These are phyloP conservation scores for Psittacula cyanocephala DNA, from an alignment of 2,113 vertebrate species.

Conservation along the genomic window DNA sequence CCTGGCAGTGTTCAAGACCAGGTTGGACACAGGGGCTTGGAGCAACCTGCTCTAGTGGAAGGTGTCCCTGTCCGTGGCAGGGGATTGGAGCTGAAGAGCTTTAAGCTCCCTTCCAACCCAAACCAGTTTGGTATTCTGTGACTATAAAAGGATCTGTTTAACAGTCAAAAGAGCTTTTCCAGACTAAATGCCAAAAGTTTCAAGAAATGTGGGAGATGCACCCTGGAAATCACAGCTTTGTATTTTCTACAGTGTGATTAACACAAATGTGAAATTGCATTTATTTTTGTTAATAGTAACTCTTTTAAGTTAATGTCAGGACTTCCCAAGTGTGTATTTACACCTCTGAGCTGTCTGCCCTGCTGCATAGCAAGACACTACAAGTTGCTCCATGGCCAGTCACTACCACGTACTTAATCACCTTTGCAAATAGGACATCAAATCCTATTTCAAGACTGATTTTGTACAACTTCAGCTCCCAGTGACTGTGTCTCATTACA, in stretches of 20 bases:
- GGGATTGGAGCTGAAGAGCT: neutral
- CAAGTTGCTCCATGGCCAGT: neutral
- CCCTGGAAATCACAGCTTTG: neutral
- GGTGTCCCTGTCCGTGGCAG: neutral
- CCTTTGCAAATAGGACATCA: neutral
- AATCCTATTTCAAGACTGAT: neutral
- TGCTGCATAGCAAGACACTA: neutral
- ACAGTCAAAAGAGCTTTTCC: neutral
- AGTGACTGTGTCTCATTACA: fast-evolving
- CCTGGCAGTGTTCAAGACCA: too few relatives aligned
- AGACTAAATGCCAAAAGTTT: neutral
- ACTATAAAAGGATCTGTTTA: neutral
- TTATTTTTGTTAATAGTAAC: neutral
- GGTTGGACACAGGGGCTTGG: neutral
- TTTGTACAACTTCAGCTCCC: neutral
- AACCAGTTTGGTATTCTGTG: neutral
- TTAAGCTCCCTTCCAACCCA: neutral
- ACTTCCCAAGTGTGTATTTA: neutral
- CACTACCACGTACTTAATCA: neutral
- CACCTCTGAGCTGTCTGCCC: neutral
- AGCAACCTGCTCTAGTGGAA: fast-evolving
- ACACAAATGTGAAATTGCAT: neutral
- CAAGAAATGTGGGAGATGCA: neutral
- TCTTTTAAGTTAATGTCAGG: neutral
- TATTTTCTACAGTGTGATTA: neutral